Base-by-base conservation (phyloP, 2,797 vertebrate genomes). In the Siniperca undulata region DNA sequence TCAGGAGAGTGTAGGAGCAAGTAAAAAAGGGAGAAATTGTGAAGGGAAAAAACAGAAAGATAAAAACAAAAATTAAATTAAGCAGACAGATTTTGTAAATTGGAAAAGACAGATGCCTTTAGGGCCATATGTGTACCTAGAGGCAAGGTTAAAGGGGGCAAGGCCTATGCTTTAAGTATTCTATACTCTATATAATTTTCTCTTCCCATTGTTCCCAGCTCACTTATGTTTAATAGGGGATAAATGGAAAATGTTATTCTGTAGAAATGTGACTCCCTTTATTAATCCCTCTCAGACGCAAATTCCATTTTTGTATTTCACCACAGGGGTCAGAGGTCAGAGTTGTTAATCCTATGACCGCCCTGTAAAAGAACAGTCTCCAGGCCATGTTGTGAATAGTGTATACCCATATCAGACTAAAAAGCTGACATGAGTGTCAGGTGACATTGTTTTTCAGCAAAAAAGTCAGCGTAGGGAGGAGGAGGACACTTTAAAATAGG, bases 41-140 rank as follows among this genome's bases (percentile, higher is more conserved):
- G 16, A 16, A 65, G 38, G n/a, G 12, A 17, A 14, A 77, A 42
- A 74, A 20, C 30, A 7, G 27, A 27, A 30, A 46, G 9, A 16
- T 24, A 2, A 52, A 72, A 2, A 22, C 10, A 48, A 58, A 59
- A 69, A 44, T 22, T 64, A 20, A 72, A 55, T 68, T 27, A 60
- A 75, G 42, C 6, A 11, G 20, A 77, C 36, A 64, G 17, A 61
- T 78, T 75, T 48, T 53, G 17, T 64, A 53, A 66, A 80, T 50
- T 50, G 19, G 42, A 46, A 69, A 77, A 27, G 20, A 77, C 22
- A 71, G 53, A 70, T 64, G n/a, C 38, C 64, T 14, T 74, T 3
- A 44, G 58, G 72, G 40, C 46, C 30, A 50, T 56, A 22, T 59
- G 20, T 66, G 48, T 11, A 70, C 56, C 46, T 24, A 30, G 65